Base-by-base conservation (phyloP, 2,888 invertebrate species). In the Mystacides longicornis region DNA sequence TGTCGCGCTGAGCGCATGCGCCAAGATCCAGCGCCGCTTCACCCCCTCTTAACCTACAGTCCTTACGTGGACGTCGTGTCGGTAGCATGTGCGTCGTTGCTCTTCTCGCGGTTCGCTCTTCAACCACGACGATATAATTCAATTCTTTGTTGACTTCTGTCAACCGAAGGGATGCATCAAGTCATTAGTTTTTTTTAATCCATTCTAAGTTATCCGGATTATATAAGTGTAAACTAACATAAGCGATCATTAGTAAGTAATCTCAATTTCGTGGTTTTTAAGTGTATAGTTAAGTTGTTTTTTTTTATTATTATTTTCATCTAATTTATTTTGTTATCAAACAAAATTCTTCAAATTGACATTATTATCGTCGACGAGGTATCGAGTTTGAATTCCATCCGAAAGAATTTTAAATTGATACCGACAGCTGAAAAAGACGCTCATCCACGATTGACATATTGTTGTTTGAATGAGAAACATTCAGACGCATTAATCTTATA, bases 1-100 rank as follows among this genome's bases (percentile, higher is more conserved):
- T 60, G 60, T 60, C 58, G 60, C 60, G 45, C 46, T 55, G 56
- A 53, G 60, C 60, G 60, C 60, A 54, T 51, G 60, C 60, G 60
- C 60, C 52, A 54, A 50, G 46, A 20, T 18, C 23, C 50, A 23
- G 49, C 54, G 51, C 48, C 56, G 50, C 56, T 37, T 33, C 51
- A 42, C 43, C 49, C 57, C 42, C 48, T 37, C 59, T 23, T 51
- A 52, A 47, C 48, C 51, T 46, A 42, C 57, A 55, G 73, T 75
- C 72, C 73, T 74, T 73, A 75, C 75, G 76, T 75, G 75, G 58
- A 74, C 67, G 68, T 72, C 71, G 71, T 71, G 68, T 69, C 69
- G 71, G 73, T 73, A 74, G 75, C 73, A 70, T 71, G 33, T 33
- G 45, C 45, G 45, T 48, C 48, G 48, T 7, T 48, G 16, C 3